phyloP scores from a whole-genome alignment of 2,888 invertebrate species.

The Himalopsyche kuldschensis region DNA sequence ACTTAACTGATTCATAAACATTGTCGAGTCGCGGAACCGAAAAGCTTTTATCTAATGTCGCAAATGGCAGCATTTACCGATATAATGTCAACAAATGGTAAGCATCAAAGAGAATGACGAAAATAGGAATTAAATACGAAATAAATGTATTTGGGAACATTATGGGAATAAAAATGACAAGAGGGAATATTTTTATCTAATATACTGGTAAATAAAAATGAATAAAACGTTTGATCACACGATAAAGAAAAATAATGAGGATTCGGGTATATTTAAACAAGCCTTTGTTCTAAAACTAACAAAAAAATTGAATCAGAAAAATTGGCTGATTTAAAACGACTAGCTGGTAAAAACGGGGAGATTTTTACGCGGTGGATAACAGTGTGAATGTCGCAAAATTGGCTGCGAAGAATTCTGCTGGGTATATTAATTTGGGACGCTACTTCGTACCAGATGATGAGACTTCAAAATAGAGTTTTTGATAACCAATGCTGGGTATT shows the following conservation, averaged over 20 bases:
- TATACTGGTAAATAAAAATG: neutral
- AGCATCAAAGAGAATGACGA: neutral
- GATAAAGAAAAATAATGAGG: neutral
- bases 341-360: too few relatives aligned
- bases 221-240: neutral
- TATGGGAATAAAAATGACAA: neutral
- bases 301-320: too few relatives aligned
- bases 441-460: too few relatives aligned
- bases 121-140: neutral
- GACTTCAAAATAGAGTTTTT: too few relatives aligned
- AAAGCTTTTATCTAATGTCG: neutral
- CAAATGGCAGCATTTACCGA: neutral
- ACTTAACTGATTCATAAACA: constrained; percentile 1
- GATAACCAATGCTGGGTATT: too few relatives aligned
- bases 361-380: too few relatives aligned
- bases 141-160: neutral
- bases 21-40: neutral
- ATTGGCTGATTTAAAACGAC: too few relatives aligned
- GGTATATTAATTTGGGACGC: too few relatives aligned
- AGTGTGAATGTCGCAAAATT: too few relatives aligned
- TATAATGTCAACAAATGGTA: neutral
- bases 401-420: too few relatives aligned
- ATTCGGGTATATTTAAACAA: too few relatives aligned
- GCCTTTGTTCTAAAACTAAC: too few relatives aligned
- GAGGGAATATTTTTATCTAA: neutral